Evolutionary conservation across 1,140 invertebrate species (phyloP), one percentile per base, ranked within the genome.

Genomic region (Penaeus chinensis): DNA sequence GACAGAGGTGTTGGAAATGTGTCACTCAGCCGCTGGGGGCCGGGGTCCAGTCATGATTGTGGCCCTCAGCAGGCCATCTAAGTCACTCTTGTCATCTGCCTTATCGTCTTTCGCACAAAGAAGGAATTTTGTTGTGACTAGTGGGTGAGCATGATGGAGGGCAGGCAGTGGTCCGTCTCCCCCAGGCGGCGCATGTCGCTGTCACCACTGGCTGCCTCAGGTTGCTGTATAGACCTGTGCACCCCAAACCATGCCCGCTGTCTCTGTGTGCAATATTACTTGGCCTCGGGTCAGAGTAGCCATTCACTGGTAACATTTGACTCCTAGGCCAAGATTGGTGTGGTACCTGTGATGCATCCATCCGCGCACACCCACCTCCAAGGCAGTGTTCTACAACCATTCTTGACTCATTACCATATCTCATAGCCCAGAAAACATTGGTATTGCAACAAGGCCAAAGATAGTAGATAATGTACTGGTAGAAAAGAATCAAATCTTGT

Each of bases 41-140:
- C 82, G 61, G 76, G 87, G 87, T 88, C 87, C 87, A 88, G 87
- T 88, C 82, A 88, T 80, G 87, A 88, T 82, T 84, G 87, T 27
- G 87, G 87, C 87, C 87, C 87, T 78, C 87, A 84, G 82, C 74
- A 13, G 87, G 87, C 81, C 27, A 84, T 47, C 81, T 79, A 63
- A 80, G 65, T 74, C 77, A 84, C 69, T 84, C 74, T 88, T 84
- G 87, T 88, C 82, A 88, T 88, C 87, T 88, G 87, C 87, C 87
- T 88, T 88, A 88, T 66, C 87, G 87, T 88, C 87, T 88, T 88
- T 84, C 87, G 87, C 87, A 88, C 87, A 88, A 88, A 88, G 87
- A 88, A 84, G 87, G 82, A 84, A 84, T 84, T 88, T 84, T 80
- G 87, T 84, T 84, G 82, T 84, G 81, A 88, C 65, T 63, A 81